These are phyloP conservation scores for Synanthedon vespiformis DNA, from an alignment of 2,888 invertebrate species.

Conservation along the genomic window DNA sequence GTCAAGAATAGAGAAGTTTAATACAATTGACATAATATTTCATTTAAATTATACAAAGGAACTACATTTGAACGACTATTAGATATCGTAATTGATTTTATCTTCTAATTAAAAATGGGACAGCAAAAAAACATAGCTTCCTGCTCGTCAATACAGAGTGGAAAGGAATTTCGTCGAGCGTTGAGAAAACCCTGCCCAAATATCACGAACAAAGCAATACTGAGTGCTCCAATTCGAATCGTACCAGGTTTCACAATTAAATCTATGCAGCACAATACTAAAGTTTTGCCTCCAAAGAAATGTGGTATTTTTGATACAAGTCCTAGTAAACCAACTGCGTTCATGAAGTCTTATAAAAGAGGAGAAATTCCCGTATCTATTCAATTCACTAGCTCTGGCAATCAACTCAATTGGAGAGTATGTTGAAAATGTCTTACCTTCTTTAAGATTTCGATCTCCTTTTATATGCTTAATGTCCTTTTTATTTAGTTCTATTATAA, in stretches of 20 bases:
- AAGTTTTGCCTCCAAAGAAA: conserved; percentile 76
- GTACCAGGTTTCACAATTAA: conserved; percentile 93
- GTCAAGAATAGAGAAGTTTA: too few species aligned
- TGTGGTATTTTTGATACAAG: conserved; percentile 69
- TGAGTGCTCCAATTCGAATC: conserved; percentile 66
- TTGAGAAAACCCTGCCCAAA: conserved; percentile 69
- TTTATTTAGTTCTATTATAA: background rate
- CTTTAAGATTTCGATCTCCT: background rate
- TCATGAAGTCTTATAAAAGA: conserved; percentile 73
- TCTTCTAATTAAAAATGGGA: too few species aligned
- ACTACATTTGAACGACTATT: too few species aligned
- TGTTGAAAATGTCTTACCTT: conserved; percentile 4
- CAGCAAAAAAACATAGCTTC: conserved; percentile 23
- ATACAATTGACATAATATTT: too few species aligned
- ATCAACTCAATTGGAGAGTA: conserved; percentile 81
- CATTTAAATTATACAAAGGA: too few species aligned
- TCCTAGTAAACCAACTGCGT: conserved; percentile 68
- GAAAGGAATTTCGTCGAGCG: conserved; percentile 68
- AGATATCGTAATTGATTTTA: too few species aligned
- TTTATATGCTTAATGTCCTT: background rate
- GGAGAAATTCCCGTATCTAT: conserved; percentile 85
- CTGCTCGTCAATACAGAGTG: conserved; percentile 47
- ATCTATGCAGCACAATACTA: conserved; percentile 83
- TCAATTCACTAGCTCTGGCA: conserved; percentile 76
- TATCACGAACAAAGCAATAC: background rate